These are phyloP conservation scores for Acrocephalus scirpaceus DNA, from an alignment of 2,797 vertebrate genomes.

Conservation along the genomic window DNA sequence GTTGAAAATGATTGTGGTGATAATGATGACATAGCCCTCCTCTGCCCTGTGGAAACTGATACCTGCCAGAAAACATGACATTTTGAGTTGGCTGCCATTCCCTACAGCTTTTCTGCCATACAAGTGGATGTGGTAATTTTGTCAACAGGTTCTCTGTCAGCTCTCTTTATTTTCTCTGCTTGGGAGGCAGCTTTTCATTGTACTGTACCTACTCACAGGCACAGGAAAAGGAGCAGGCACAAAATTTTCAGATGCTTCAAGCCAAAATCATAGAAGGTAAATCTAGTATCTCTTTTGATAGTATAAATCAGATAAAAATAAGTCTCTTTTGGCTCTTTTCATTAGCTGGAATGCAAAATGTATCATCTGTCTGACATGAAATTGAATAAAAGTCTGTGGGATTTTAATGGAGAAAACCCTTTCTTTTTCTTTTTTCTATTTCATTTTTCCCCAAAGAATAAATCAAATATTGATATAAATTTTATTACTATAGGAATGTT, in stretches of 20 bases:
- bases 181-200: background rate
- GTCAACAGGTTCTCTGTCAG: background rate
- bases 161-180: background rate
- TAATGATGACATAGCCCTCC: background rate
- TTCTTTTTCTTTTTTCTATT: background rate
- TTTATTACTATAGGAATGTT: constrained; percentile 66
- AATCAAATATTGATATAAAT: background rate
- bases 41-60: background rate
- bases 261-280: background rate
- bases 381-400: background rate
- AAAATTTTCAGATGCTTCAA: background rate
- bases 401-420: background rate
- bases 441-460: background rate
- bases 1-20: background rate
- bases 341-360: background rate
- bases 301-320: background rate
- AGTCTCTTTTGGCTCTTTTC: background rate
- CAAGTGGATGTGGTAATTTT: background rate
- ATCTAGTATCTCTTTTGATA: background rate
- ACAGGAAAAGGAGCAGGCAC: background rate
- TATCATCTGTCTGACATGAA: background rate
- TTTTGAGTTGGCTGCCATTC: background rate
- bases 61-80: background rate
- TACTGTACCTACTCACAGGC: background rate
- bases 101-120: background rate